Evolutionary conservation across 1,140 invertebrate species (phyloP).

Genomic region (Brevipalpus yothersi): DNA sequence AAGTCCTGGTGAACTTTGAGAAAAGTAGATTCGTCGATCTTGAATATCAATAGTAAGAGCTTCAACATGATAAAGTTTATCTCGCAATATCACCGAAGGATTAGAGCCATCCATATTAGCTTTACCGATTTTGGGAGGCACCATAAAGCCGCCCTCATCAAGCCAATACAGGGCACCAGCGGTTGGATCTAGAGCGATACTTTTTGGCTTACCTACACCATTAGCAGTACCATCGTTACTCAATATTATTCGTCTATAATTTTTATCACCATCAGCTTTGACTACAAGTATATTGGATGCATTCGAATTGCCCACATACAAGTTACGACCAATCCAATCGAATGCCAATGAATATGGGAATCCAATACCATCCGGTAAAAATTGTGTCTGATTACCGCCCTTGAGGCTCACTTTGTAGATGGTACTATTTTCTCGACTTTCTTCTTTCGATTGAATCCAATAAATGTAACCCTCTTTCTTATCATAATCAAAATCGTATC

Average conservation of each 20-base stretch:
- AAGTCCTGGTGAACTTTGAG: slow-evolving; percentile 39
- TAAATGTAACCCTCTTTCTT: slow-evolving; percentile 50
- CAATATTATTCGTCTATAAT: slow-evolving; percentile 53
- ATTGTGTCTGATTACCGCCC: slow-evolving; percentile 61
- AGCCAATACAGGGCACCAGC: slow-evolving; percentile 86
- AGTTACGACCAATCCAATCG: slow-evolving; percentile 83
- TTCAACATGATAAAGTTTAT: slow-evolving; percentile 40
- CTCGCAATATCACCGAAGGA: slow-evolving; percentile 33
- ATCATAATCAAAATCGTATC: slow-evolving; percentile 73
- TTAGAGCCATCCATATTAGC: slow-evolving; percentile 76
- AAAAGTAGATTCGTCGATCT: slow-evolving; percentile 60
- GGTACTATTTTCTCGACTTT: slow-evolving; percentile 18
- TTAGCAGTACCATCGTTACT: slow-evolving; percentile 64
- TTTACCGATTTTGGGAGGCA: slow-evolving; percentile 65
- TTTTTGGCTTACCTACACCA: slow-evolving; percentile 62
- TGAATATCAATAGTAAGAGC: slow-evolving; percentile 62
- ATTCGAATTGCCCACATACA: slow-evolving; percentile 73
- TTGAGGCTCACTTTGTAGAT: slow-evolving; percentile 38
- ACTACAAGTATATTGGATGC: slow-evolving; percentile 81
- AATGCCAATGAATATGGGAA: slow-evolving; percentile 72
- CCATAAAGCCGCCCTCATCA: slow-evolving; percentile 71
- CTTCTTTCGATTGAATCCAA: slow-evolving; percentile 44
- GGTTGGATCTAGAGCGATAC: slow-evolving; percentile 65
- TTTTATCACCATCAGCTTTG: slow-evolving; percentile 50
- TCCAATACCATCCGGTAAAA: slow-evolving; percentile 52